phyloP scores from a whole-genome alignment of 2,113 vertebrate genomes.

The Australoheros scitulus region DNA sequence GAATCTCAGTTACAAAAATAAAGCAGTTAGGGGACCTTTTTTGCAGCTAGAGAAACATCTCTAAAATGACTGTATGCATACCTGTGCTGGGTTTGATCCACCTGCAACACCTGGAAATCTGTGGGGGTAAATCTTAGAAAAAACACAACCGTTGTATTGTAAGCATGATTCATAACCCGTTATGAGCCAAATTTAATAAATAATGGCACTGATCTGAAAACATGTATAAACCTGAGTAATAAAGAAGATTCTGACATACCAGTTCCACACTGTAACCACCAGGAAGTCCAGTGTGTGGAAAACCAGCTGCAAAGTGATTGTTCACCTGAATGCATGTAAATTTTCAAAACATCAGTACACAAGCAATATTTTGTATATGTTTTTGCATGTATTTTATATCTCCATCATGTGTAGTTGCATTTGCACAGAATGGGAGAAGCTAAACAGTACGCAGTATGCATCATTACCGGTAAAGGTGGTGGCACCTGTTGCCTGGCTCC shows the following conservation, averaged over 20 bases:
- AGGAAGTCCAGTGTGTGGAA: conserved; percentile 50
- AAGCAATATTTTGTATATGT: not conserved
- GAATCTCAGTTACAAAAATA: not conserved
- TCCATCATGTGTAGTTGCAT: not conserved
- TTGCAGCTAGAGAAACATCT: not conserved
- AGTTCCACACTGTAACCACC: conserved; percentile 78
- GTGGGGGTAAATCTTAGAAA: conserved; percentile 71
- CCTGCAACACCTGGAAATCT: conserved; percentile 49
- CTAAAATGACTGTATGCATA: conserved; percentile 12
- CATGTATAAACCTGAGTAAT: not conserved
- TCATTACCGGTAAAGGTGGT: conserved; percentile 66
- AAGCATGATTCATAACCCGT: not conserved
- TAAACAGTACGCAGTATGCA: not conserved
- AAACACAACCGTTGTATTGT: not conserved
- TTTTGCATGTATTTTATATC: not conserved
- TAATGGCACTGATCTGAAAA: not conserved
- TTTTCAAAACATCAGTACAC: not conserved
- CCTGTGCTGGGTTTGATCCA: conserved; percentile 57
- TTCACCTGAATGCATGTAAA: conserved; percentile 47
- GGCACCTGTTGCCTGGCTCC: conserved; percentile 50
- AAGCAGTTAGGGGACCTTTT: not conserved
- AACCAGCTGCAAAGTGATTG: conserved; percentile 33
- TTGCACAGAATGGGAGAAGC: not conserved
- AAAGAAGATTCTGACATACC: conserved; percentile 56
- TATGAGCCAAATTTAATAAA: not conserved